Evolutionary conservation across 2,797 vertebrate species (phyloP).

Genomic region (Phalanger gymnotis): DNA sequence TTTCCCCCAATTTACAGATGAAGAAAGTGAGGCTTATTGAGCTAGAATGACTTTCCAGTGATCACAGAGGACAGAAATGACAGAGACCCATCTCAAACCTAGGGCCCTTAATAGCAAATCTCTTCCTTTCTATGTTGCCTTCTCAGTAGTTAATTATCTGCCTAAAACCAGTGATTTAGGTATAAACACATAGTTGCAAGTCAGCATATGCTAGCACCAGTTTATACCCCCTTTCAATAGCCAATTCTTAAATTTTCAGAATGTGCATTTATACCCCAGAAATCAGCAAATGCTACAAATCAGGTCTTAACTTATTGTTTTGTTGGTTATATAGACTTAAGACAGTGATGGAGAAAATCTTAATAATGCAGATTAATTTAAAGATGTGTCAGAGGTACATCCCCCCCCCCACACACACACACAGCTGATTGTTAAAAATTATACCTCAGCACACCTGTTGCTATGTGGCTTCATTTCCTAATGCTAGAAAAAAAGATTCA

Average conservation of each 20-base stretch:
- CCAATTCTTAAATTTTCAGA: not conserved
- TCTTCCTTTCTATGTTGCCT: not conserved
- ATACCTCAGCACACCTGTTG: not conserved
- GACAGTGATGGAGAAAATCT: not conserved
- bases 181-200: not conserved
- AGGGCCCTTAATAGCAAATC: too few species aligned
- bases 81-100: not conserved
- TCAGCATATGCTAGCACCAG: not conserved
- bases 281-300: not conserved
- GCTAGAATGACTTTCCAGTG: not conserved
- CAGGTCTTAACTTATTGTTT: not conserved
- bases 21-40: not conserved
- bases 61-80: not conserved
- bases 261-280: not conserved
- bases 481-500: not conserved
- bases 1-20: not conserved
- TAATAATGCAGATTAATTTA: not conserved
- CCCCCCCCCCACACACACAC: accelerated
- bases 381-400: not conserved
- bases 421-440: not conserved
- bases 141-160: not conserved
- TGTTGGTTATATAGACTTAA: not conserved
- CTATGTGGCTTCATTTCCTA: not conserved
- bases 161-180: not conserved
- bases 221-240: not conserved